These are phyloP conservation scores for Hydrophis major DNA, from an alignment of 2,797 vertebrate species.

Conservation along the genomic window DNA sequence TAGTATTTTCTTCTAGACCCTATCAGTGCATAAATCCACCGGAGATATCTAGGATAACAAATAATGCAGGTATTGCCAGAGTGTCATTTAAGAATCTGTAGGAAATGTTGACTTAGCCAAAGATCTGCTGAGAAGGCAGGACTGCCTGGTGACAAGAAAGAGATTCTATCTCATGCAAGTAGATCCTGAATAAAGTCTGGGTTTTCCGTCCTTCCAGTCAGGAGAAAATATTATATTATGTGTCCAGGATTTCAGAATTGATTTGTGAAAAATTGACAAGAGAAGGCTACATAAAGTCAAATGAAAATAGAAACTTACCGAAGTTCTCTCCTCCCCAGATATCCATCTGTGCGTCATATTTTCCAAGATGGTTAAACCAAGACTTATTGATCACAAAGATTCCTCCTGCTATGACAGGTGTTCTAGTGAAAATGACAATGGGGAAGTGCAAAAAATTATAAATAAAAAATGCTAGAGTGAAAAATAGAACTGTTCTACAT, in stretches of 20 bases:
- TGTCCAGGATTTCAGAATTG: neutral
- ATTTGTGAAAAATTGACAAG: neutral
- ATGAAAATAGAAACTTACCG: slow-evolving; percentile 75
- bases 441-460: neutral
- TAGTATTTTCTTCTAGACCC: neutral
- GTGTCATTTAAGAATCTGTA: neutral
- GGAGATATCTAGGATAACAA: neutral
- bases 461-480: neutral
- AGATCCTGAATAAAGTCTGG: neutral
- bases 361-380: slow-evolving; percentile 98
- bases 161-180: neutral
- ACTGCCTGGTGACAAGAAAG: neutral
- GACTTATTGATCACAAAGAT: slow-evolving; percentile 97
- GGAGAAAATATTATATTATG: neutral
- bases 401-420: slow-evolving; percentile 96
- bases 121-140: neutral
- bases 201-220: neutral
- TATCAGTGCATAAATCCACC: neutral
- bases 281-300: neutral
- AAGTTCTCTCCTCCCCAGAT: slow-evolving; percentile 99
- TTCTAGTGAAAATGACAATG: slow-evolving; percentile 74
- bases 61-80: neutral
- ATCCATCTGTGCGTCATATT: slow-evolving; percentile 98
- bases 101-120: neutral
- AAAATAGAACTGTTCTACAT: rapidly evolving